Conservation (phyloP, 2,113 vertebrate species). For the Apteryx mantelli region DNA sequence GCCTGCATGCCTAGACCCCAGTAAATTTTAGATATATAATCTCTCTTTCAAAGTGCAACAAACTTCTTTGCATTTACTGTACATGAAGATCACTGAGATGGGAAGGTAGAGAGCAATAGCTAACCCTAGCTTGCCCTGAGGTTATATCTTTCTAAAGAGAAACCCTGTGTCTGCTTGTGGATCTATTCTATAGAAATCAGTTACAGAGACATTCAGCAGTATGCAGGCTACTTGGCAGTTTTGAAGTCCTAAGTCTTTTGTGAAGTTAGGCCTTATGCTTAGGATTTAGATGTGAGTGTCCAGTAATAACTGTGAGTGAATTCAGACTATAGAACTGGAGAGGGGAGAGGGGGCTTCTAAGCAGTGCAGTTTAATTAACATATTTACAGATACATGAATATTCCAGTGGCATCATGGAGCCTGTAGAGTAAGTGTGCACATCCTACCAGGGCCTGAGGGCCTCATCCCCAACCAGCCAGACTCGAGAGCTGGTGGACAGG, state of each 20-base stretch:
- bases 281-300: background rate
- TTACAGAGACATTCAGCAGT: background rate
- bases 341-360: too few species aligned
- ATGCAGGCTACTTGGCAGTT: background rate
- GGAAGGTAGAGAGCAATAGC: background rate
- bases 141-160: background rate
- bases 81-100: background rate
- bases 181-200: background rate
- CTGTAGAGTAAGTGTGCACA: background rate
- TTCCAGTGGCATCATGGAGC: rapidly evolving
- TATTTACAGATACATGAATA: background rate
- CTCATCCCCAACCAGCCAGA: background rate
- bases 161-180: background rate
- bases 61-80: background rate
- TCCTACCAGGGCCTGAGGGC: background rate
- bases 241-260: background rate
- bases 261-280: background rate
- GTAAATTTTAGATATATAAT: background rate
- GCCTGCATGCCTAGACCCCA: background rate
- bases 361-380: background rate
- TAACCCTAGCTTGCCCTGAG: background rate
- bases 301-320: background rate
- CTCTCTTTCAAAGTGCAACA: background rate
- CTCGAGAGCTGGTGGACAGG: background rate
- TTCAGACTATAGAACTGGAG: background rate